Evolutionary conservation across 2,113 vertebrate genomes (phyloP).

Genomic region (Pleuronectes platessa): DNA sequence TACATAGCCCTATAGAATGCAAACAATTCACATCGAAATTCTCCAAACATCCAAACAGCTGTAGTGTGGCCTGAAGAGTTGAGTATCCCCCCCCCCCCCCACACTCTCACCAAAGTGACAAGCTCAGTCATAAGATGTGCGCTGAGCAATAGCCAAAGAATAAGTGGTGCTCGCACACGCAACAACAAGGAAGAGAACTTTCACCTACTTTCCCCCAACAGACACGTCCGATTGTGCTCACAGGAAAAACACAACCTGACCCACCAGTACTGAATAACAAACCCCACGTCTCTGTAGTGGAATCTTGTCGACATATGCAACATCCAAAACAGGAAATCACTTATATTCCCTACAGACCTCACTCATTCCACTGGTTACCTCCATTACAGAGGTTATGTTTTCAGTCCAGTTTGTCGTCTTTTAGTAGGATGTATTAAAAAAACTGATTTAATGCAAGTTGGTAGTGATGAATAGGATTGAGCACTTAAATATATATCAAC

Average conservation of each 20-base stretch:
- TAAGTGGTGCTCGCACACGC: neutral
- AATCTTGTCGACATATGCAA: neutral
- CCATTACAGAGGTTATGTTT: neutral
- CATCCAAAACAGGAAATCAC: constrained; percentile 30
- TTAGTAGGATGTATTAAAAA: neutral
- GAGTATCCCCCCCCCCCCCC: neutral
- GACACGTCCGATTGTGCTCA: neutral
- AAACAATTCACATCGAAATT: too few species aligned
- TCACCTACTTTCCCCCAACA: neutral
- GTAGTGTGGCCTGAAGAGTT: neutral
- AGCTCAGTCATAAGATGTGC: neutral
- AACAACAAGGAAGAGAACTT: constrained; percentile 8
- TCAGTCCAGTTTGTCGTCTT: neutral
- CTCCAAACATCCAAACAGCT: too few species aligned
- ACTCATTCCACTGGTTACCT: neutral
- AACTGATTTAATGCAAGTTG: neutral
- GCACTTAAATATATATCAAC: too few species aligned
- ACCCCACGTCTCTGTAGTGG: neutral
- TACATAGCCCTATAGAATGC: too few species aligned
- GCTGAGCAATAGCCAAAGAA: neutral
- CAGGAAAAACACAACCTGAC: neutral
- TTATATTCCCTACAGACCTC: neutral
- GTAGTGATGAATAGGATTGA: too few species aligned
- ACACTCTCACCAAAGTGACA: neutral
- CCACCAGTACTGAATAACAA: neutral